Evolutionary conservation across 2,888 invertebrate species (phyloP).

Genomic region (Eilema griseolum): DNA sequence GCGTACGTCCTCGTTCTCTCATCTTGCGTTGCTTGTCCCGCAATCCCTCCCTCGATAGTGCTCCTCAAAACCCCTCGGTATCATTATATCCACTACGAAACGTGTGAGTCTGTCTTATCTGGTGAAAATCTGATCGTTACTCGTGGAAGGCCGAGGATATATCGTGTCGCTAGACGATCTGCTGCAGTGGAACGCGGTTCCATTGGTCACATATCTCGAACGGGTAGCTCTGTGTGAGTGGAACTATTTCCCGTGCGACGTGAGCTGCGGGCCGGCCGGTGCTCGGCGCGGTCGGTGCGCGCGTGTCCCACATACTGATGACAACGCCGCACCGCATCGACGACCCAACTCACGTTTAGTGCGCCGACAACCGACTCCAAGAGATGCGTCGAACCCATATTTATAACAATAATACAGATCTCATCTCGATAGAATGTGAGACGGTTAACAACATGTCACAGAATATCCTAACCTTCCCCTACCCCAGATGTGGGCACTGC

Average conservation of each 20-base stretch:
- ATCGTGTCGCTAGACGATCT: not conserved
- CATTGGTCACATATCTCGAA: not conserved
- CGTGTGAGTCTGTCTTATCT: no score
- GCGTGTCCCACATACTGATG: slow-evolving; percentile 50
- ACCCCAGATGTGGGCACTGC: not conserved
- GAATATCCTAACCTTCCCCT: not conserved
- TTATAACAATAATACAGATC: not conserved
- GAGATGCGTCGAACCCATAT: not conserved
- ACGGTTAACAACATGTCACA: not conserved
- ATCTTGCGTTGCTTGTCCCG: not conserved
- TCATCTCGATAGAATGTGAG: not conserved
- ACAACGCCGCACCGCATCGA: slow-evolving; percentile 19
- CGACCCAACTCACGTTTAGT: slow-evolving; percentile 42
- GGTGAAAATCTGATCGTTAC: no score
- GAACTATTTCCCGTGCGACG: slow-evolving; percentile 37
- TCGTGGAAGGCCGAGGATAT: not conserved
- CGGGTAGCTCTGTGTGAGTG: not conserved
- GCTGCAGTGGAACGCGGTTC: not conserved
- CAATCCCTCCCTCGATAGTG: not conserved
- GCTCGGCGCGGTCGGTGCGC: slow-evolving; percentile 23
- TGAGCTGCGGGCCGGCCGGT: slow-evolving; percentile 19
- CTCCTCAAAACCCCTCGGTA: not conserved
- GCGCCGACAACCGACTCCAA: not conserved
- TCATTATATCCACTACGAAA: not conserved
- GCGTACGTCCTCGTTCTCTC: slow-evolving; percentile 63